Base-by-base conservation (phyloP, 2,797 vertebrate species). In the Smutsia temminckii region DNA sequence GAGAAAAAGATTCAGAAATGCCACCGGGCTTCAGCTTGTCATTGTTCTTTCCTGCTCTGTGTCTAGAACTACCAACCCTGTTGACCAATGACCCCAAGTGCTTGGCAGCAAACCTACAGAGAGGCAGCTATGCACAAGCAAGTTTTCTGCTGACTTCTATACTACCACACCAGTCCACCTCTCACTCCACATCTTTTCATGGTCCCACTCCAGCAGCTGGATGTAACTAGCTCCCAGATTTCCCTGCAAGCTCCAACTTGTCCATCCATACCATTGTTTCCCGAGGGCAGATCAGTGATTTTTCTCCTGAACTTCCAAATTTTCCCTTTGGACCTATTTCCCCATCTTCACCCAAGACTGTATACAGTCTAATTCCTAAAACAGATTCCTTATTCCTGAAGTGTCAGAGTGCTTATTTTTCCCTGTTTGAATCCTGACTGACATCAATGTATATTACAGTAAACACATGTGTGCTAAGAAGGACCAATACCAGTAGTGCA, bases 331-430 rank as follows among this genome's bases (percentile, higher is more conserved):
- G 61, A 83, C 5, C 32, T 59, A 85, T 85, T 49, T 91, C 14
- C 27, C 61, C 27, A 78, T 83, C 49, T 53, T 46, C 6, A 37
- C 16, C n/a, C 68, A 85, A 34, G 49, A 69, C 0, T 32, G 46
- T 53, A 90, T 14, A 63, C 92, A 5, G 25, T 74, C n/a, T 78
- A 72, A 57, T 66, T 93, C 63, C 53, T 80, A 61, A 95, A 88
- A 91, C 49, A 71, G 42, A 34, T 69, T 29, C 27, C 63, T 27
- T 75, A 18, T 66, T 90, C 49, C 37, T 6, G 21, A 40, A 74
- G 32, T 29, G 88, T n/a, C 53, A 42, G 2, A 17, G 34, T 14
- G 53, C 77, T 49, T 75, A 55, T 42, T 68, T 69, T 95, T 29
- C 29, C 34, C 14, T n/a, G 18, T 66, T 61, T 91, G 86, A 85